Base-by-base conservation (phyloP, 2,797 vertebrate species). In the Petrocephalus sullivani region DNA sequence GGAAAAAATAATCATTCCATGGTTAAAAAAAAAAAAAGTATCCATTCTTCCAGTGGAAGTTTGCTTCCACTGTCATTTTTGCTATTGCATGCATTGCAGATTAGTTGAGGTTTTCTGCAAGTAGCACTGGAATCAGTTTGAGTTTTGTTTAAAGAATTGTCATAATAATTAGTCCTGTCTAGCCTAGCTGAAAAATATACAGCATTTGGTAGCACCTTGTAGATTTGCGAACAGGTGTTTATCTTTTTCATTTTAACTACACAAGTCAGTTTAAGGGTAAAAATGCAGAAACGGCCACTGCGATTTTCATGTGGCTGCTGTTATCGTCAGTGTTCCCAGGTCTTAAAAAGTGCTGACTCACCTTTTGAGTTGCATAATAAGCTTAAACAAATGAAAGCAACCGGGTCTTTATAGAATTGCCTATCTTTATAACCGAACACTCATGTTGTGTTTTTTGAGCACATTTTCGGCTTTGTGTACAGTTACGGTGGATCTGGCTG, bases 291-390 rank as follows among this genome's bases (percentile, higher is more conserved):
- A 16, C 75, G 14, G 75, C 19, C 41, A 9, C 75, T 81, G 75
- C 75, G 16, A 81, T 49, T 81, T 81, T 81, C 75, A 49, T 81
- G 75, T 49, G 67, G 67, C 28, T 75, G 33, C 14, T 49, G 14
- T 78, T 78, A 49, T 81, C 41, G n/a, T 21, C 19, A 46, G 75
- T 49, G 41, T 49, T 81, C 75, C 75, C 75, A 81, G 75, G 75
- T 81, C 75, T 81, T 78, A 81, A 21, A 81, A 81, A 49, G 46
- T 49, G 75, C 75, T 81, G 75, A n/a, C 75, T 81, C 75, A 49
- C 19, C 41, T 81, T 81, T 81, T 75, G 67, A 37, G 41, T 81
- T 81, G 41, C 75, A 81, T 49, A 81, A 81, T 81, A 75, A 75
- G 67, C 67, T 81, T 49, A 81, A 49, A 21, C 41, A 46, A 46